Conservation (phyloP, 2,113 vertebrate species). For the Myxocyprinus asiaticus region DNA sequence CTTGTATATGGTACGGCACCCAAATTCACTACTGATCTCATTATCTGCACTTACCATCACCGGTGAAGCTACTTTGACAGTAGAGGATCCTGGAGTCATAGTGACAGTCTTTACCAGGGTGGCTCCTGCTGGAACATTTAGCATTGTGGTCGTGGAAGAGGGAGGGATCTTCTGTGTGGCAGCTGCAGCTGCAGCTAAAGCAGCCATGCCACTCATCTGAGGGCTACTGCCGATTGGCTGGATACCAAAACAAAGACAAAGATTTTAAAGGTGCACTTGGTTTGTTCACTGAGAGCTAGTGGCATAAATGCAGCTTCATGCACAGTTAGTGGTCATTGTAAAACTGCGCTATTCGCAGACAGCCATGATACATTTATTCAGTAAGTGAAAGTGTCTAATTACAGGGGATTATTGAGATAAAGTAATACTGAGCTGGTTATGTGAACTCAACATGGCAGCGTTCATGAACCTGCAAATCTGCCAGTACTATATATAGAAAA, state of each 20-base stretch:
- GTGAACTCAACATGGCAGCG: too few species aligned
- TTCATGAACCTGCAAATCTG: too few species aligned
- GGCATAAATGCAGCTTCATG: too few species aligned
- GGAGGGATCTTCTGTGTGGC: constrained; percentile 86
- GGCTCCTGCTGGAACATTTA: constrained; percentile 78
- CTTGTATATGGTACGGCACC: not conserved
- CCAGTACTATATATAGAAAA: not conserved
- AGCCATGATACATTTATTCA: too few species aligned
- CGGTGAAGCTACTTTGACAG: constrained; percentile 81
- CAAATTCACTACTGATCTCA: not conserved
- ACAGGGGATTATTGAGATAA: too few species aligned
- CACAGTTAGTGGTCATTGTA: too few species aligned
- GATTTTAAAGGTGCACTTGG: too few species aligned
- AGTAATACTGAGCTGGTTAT: too few species aligned
- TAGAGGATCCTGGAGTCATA: constrained; percentile 74
- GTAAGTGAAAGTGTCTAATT: too few species aligned
- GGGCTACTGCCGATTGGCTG: constrained; percentile 80
- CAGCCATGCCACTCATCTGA: constrained; percentile 86
- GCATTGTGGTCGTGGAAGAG: constrained; percentile 75
- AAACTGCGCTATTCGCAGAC: too few species aligned
- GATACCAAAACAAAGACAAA: not conserved
- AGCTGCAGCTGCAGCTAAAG: constrained; percentile 77
- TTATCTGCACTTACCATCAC: constrained; percentile 71
- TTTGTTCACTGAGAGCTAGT: too few species aligned
- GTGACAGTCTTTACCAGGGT: constrained; percentile 81